Base-by-base conservation (phyloP, 2,888 invertebrate genomes). In the Thereva unica region DNA sequence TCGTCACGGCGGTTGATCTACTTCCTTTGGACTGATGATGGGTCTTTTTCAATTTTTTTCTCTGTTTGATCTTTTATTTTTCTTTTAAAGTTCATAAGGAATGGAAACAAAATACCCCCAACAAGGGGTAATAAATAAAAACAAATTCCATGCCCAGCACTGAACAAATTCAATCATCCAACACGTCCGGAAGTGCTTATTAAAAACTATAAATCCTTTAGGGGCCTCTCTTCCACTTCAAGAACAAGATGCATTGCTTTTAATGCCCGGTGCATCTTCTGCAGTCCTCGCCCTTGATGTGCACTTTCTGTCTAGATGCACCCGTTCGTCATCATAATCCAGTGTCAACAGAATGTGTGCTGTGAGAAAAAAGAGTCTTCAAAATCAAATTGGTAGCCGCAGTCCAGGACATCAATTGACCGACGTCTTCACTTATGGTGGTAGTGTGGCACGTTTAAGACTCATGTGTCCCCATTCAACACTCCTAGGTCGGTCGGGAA, bases 1-100 rank as follows among this genome's bases (percentile, higher is more conserved):
- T 64, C 61, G 69, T 70, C 67, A 70, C 69, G 68, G 69, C 67
- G 69, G 69, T 70, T 68, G 66, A 67, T 65, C 68, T 42, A 68
- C 67, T 69, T 69, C 69, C 69, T 69, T 64, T 53, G 40, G 42
- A 64, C 52, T 53, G 52, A 64, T 53, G 53, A 54, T 23, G 23
- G 23, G 23, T 23, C 23, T 23, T 37, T 64, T 64, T 53, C 54
- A 53, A 37, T 53, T 44, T 12, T 44, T 44, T 35, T 44, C 40
- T 23, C 37, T 40, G 45, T 52, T 42, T 44, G 23, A 47, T 55
- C 47, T 54, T 64, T 55, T 49, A 61, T 61, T 61, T 44, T 40
- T 45, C 23, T 23, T 23, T 23, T 23, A 23, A 23, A 23, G 23
- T 23, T 23, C 23, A 23, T 23, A 23, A 23, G 23, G 23, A 23